Percentiles rank a stretch among this genome's conserved stretches.
Evolutionary conservation across 2,888 invertebrate species (phyloP).

Genomic region (Lucinisca nassula): DNA sequence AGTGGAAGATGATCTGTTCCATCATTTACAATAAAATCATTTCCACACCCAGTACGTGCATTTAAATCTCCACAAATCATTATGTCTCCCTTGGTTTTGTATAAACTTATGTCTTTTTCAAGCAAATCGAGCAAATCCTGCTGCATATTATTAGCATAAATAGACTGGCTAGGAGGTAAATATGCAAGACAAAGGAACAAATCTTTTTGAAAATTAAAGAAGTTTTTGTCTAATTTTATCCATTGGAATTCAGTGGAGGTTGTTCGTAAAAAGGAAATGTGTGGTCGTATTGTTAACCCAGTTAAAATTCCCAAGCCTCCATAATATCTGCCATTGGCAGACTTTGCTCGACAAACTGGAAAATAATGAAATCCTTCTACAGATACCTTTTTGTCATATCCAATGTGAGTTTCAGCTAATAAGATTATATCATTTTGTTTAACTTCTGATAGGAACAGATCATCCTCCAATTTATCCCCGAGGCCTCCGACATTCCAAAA

Average conservation of each 20-base stretch:
- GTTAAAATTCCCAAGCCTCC: conserved; percentile 19
- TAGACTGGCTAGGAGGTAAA: conserved; percentile 18
- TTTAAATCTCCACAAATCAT: background rate
- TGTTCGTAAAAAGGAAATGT: background rate
- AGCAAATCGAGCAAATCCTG: background rate
- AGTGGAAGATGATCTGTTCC: background rate
- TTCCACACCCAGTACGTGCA: background rate
- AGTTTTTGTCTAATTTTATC: conserved; percentile 28
- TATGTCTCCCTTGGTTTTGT: background rate
- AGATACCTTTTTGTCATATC: background rate
- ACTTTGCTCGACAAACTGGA: conserved; percentile 23
- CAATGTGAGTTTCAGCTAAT: conserved; percentile 30
- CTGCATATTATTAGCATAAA: conserved; percentile 1
- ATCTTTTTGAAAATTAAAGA: conserved; percentile 26
- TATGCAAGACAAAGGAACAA: conserved; percentile 31
- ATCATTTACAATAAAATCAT: conserved; percentile 25
- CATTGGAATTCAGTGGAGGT: conserved; percentile 18
- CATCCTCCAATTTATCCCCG: conserved; percentile 11
- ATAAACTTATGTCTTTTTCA: background rate
- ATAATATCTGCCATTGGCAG: conserved; percentile 31
- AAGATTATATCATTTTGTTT: conserved; percentile 12
- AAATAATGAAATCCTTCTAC: conserved; percentile 25
- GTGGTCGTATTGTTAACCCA: background rate
- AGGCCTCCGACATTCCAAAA: conserved; percentile 20
- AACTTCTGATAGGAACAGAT: conserved; percentile 13